A percentile compares a stretch with the other conserved stretches of the same genome.
phyloP scores from a whole-genome alignment of 1,140 invertebrate species.

The Drosophila asahinai region DNA sequence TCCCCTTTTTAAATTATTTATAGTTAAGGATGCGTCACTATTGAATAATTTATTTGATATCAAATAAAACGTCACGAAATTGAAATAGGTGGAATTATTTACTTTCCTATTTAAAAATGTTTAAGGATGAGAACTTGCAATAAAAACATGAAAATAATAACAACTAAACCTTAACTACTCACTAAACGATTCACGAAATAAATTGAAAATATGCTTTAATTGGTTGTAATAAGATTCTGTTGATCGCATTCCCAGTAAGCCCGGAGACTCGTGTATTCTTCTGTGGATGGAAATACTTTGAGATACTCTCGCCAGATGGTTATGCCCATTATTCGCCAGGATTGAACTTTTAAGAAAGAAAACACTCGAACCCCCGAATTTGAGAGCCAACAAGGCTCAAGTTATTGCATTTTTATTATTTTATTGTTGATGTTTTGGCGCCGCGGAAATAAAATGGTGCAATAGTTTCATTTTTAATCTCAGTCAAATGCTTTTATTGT shows the following conservation, averaged over 20 bases:
- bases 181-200: not conserved
- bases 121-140: not conserved
- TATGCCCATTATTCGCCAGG: slow-evolving; percentile 19
- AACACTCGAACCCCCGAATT: slow-evolving; percentile 79
- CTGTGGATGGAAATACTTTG: not conserved
- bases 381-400: slow-evolving; percentile 38
- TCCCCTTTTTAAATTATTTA: not conserved
- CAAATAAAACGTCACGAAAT: not conserved
- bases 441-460: slow-evolving; percentile 72
- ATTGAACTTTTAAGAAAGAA: slow-evolving; percentile 55
- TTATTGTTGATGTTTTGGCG: slow-evolving; percentile 46
- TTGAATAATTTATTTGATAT: not conserved
- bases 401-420: slow-evolving; percentile 53
- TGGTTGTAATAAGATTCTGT: not conserved
- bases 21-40: no score
- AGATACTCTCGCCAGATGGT: slow-evolving; percentile 10
- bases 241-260: not conserved
- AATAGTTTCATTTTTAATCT: slow-evolving; percentile 58
- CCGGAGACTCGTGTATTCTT: not conserved
- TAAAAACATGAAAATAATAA: not conserved
- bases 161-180: not conserved
- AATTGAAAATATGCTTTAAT: not conserved
- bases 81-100: not conserved
- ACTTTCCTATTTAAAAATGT: no score
- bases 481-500: slow-evolving; percentile 64